Percentiles rank a stretch among this genome's conserved stretches.
phyloP scores from a whole-genome alignment of 1,140 invertebrate species.

The Aphidius gifuensis region DNA sequence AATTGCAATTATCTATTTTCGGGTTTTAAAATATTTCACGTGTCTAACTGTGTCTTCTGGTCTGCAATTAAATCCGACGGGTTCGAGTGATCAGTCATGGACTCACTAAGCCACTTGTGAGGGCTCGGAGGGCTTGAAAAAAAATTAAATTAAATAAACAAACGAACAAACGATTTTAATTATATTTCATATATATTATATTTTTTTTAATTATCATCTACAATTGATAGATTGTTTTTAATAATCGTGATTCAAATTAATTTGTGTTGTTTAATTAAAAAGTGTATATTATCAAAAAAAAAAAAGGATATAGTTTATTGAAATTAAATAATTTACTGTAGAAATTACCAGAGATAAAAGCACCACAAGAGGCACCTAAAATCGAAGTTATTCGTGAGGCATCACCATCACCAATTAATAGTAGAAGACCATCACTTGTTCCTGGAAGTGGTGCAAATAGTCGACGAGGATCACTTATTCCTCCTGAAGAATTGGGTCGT shows the following conservation, averaged over 20 bases:
- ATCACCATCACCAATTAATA: conserved; percentile 66
- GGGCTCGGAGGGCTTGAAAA: conserved; percentile 22
- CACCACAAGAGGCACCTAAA: conserved; percentile 69
- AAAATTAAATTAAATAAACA: conserved; percentile 1
- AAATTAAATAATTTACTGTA: conserved; percentile 7
- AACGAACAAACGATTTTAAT: background rate
- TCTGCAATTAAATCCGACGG: conserved; percentile 15
- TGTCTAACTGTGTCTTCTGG: conserved; percentile 13
- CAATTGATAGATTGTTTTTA: too few species aligned
- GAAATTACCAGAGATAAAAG: conserved; percentile 67
- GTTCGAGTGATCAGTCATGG: conserved; percentile 27
- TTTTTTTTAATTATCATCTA: too few species aligned
- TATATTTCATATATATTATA: background rate
- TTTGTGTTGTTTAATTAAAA: too few species aligned
- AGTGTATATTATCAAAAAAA: background rate
- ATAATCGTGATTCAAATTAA: too few species aligned
- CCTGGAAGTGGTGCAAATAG: conserved; percentile 69
- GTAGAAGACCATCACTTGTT: conserved; percentile 72
- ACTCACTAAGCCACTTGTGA: conserved; percentile 22
- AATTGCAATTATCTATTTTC: conserved; percentile 50
- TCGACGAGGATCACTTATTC: conserved; percentile 79
- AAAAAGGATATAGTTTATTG: background rate
- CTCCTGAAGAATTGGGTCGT: conserved; percentile 77
- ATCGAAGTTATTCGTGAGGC: conserved; percentile 81
- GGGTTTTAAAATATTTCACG: conserved; percentile 24